These are phyloP conservation scores for Oreohelix idahoensis DNA, from an alignment of 1,140 invertebrate species.

Conservation along the genomic window DNA sequence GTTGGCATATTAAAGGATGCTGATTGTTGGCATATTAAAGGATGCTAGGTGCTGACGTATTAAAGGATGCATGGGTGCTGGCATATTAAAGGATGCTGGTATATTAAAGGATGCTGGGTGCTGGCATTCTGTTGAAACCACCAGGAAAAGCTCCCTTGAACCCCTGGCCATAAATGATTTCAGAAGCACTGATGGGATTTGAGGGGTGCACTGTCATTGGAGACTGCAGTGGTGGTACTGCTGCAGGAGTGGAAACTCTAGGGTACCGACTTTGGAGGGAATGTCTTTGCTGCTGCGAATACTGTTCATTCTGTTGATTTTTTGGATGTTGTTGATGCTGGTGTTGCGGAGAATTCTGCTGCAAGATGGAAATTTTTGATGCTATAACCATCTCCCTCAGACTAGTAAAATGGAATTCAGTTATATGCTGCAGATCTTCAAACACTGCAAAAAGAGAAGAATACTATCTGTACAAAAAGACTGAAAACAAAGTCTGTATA, in stretches of 20 bases:
- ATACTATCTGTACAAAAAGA: no score
- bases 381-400: not conserved
- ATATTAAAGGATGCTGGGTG: constrained; percentile 22
- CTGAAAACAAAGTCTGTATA: not conserved
- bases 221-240: not conserved
- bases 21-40: no score
- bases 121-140: constrained; percentile 30
- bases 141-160: constrained; percentile 25
- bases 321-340: not conserved
- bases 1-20: no score
- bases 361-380: not conserved
- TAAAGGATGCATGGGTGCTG: no score
- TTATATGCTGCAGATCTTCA: constrained; percentile 25
- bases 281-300: not conserved
- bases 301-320: not conserved
- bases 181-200: not conserved
- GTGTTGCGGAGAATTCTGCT: not conserved
- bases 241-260: not conserved
- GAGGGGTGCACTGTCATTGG: not conserved
- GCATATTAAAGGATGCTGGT: no score
- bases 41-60: no score
- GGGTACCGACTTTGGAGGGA: not conserved
- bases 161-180: constrained; percentile 12
- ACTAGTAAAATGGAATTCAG: constrained; percentile 20
- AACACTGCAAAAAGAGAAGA: constrained; percentile 20